Evolutionary conservation across 2,888 invertebrate genomes (phyloP).

Genomic region (Tethea ocularis): DNA sequence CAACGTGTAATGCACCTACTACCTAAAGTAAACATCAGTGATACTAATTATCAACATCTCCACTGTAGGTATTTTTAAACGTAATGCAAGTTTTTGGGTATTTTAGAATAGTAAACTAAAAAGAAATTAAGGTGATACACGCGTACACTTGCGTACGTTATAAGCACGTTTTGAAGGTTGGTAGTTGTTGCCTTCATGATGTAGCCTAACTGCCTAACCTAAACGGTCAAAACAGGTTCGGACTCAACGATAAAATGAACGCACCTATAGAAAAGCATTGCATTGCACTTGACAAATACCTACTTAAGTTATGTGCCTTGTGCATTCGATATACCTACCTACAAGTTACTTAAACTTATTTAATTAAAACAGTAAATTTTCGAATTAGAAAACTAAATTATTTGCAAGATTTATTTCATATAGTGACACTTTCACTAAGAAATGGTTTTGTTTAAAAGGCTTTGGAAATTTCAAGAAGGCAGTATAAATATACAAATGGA

Average conservation of each 20-base stretch:
- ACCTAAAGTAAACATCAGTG: slow-evolving; percentile 3
- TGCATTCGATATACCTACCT: no score
- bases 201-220: background rate
- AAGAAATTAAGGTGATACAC: no score
- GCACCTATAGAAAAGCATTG: background rate
- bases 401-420: background rate
- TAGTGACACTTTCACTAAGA: background rate
- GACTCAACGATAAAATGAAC: background rate
- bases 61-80: background rate
- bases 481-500: slow-evolving; percentile 27
- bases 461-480: slow-evolving; percentile 39
- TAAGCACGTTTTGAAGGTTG: background rate
- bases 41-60: background rate
- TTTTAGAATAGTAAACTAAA: background rate
- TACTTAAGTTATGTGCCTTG: background rate
- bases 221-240: background rate
- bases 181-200: background rate
- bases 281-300: background rate
- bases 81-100: background rate
- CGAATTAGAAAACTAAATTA: background rate
- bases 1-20: background rate
- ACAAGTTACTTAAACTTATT: no score
- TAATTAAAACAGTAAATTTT: background rate
- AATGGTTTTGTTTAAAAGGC: slow-evolving; percentile 18
- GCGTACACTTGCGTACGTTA: background rate